These are phyloP conservation scores for Rapana venosa DNA, from an alignment of 2,888 invertebrate species.

Conservation along the genomic window DNA sequence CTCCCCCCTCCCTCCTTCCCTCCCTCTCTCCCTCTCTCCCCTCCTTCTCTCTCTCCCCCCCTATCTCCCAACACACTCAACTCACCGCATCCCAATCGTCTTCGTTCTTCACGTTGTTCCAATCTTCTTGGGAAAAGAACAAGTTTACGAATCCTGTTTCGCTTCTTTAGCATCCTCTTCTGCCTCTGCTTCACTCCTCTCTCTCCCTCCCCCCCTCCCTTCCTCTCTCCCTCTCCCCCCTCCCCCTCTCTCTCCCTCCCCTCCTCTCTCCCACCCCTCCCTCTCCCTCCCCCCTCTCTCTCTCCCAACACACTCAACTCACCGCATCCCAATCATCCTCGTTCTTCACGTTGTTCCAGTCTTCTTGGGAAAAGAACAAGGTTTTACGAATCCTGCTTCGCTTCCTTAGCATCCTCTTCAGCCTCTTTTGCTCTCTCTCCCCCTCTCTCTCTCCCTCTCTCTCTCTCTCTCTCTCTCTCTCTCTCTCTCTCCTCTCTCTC, in stretches of 20 bases:
- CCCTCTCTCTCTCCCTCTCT: not conserved
- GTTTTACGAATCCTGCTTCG: not conserved
- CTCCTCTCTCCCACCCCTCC: not conserved
- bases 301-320: too few species aligned
- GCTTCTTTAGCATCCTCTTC: not conserved
- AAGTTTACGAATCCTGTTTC: not conserved
- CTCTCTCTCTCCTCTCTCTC: not conserved
- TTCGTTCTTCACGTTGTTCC: constrained; percentile 16
- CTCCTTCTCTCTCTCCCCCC: too few species aligned
- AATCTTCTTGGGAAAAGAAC: constrained; percentile 27
- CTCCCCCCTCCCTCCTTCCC: too few species aligned
- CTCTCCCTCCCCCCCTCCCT: too few species aligned
- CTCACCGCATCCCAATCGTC: constrained; percentile 40
- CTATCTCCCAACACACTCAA: too few species aligned
- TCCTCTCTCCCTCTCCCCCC: too few species aligned
- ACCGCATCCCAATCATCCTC: constrained; percentile 36
- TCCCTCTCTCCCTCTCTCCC: too few species aligned
- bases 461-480: not conserved
- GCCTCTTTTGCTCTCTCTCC: not conserved
- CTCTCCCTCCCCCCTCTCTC: too few species aligned
- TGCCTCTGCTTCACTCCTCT: too few species aligned
- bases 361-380: constrained; percentile 24
- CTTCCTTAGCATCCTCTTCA: not conserved
- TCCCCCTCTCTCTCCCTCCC: not conserved
- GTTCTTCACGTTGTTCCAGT: not conserved